These are phyloP conservation scores for Heliconius nattereri DNA, from an alignment of 1,140 invertebrate species.

Conservation along the genomic window DNA sequence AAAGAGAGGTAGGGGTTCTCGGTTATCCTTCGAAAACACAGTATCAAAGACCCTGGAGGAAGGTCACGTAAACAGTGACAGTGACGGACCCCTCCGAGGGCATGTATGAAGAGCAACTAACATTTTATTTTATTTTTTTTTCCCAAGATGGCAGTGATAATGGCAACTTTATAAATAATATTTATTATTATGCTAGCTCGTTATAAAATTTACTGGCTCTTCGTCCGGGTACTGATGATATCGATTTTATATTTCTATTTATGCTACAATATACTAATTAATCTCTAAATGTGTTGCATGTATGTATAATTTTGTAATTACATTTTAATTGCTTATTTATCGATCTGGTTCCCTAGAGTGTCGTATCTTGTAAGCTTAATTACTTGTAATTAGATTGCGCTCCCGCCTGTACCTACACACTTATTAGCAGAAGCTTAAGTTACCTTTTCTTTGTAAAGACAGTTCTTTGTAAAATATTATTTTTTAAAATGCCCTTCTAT, in stretches of 20 bases:
- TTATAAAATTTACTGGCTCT: neutral
- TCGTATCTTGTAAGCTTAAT: slow-evolving; percentile 20
- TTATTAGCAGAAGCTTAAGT: slow-evolving; percentile 9
- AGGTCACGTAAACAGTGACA: too few species aligned
- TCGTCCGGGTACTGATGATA: neutral
- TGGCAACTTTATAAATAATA: neutral
- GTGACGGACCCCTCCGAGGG: too few species aligned
- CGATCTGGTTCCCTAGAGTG: slow-evolving; percentile 2
- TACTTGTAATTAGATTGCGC: slow-evolving; percentile 15
- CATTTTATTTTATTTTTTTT: too few species aligned
- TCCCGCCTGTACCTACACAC: neutral
- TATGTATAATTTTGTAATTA: neutral
- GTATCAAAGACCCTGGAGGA: too few species aligned
- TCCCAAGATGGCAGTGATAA: neutral
- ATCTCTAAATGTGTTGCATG: neutral
- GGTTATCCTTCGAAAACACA: too few species aligned
- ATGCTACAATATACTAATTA: neutral
- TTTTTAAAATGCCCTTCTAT: too few species aligned
- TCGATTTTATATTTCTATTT: neutral
- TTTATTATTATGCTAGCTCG: neutral
- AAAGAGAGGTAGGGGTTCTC: too few species aligned
- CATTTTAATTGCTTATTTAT: slow-evolving; percentile 1
- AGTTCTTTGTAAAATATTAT: too few species aligned
- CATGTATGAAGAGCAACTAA: too few species aligned
- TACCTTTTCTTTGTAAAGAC: slow-evolving; percentile 14